A percentile compares a stretch with the other conserved stretches of the same genome.
Conservation (phyloP, 2,113 vertebrate species). For the Scalopus aquaticus region DNA sequence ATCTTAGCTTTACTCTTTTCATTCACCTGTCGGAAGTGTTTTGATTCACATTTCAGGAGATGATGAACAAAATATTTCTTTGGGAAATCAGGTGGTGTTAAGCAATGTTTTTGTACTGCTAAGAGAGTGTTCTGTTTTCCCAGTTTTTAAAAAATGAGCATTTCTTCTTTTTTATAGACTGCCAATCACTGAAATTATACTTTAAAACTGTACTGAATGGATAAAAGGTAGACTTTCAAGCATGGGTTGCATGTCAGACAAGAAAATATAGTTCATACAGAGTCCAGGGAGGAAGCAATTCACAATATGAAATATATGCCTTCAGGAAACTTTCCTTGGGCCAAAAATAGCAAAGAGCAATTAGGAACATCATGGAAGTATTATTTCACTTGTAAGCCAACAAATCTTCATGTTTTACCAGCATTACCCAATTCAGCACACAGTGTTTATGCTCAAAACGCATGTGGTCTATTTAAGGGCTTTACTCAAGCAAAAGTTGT, state of each 20-base stretch:
- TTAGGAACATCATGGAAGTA: conserved; percentile 64
- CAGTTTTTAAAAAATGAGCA: conserved; percentile 67
- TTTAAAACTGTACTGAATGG: conserved; percentile 80
- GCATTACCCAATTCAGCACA: background rate
- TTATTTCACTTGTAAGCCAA: conserved; percentile 45
- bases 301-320: conserved; percentile 68
- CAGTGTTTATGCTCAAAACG: conserved; percentile 26
- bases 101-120: conserved; percentile 82
- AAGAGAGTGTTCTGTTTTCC: conserved; percentile 83
- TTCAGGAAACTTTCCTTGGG: conserved; percentile 61
- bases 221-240: conserved; percentile 85
- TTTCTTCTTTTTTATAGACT: conserved; percentile 80
- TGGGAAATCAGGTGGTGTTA: conserved; percentile 81
- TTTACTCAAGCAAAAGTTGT: conserved; percentile 56
- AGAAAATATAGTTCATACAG: conserved; percentile 72
- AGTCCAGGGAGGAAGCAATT: conserved; percentile 65
- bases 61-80: conserved; percentile 83
- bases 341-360: conserved; percentile 61
- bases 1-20: conserved; percentile 86
- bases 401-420: background rate
- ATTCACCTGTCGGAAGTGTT: conserved; percentile 85
- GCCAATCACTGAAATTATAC: conserved; percentile 83
- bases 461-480: conserved; percentile 32
- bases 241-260: conserved; percentile 78
- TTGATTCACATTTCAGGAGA: conserved; percentile 82